Base-by-base conservation (phyloP, 2,797 vertebrate species). In the Sebastiscus tertius region DNA sequence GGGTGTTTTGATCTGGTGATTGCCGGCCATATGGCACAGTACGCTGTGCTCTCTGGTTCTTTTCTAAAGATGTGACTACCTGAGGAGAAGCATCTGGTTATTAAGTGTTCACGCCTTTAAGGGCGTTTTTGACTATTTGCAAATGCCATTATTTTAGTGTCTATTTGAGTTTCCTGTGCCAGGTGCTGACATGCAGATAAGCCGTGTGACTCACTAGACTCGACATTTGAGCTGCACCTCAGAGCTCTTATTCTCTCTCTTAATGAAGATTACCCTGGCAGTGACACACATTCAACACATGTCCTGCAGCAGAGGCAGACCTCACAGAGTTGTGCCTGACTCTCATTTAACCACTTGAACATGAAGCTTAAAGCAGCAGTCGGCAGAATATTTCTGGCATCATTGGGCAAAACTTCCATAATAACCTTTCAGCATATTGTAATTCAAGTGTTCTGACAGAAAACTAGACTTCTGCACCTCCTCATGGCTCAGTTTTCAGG, bases 191-290 rank as follows among this genome's bases (percentile, higher is more conserved):
- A 69, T 54, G 8, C 71, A 54, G 71, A 73, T 71, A 56, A 63
- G 42, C 61, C n/a, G 16, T 33, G 33, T 72, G 81, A 75, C 18
- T 36, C 27, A 8, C 29, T 68, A 2, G 12, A 11, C 49, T 63
- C 14, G 85, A 85, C 64, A 82, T 86, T 6, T 82, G 80, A 89
- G 39, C 79, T 77, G 55, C 64, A 16, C 49, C 58, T 22, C 52
- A 3, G 22, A 22, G 64, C 10, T 82, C 58, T 62, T 61, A 0
- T 66, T 84, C 72, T 70, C 68, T 27, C 66, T 71, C 60, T 76
- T 85, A 82, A 87, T 77, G 69, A 67, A 80, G 75, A 89, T 87
- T 55, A 90, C 26, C 62, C 54, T 66, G 34, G 72, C 74, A 84
- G 55, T 1, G 2, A 72, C 75, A 72, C 75, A 69, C 75, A 55